Conservation (phyloP, 2,888 invertebrate genomes). For the Sinohyriopsis cumingii region DNA sequence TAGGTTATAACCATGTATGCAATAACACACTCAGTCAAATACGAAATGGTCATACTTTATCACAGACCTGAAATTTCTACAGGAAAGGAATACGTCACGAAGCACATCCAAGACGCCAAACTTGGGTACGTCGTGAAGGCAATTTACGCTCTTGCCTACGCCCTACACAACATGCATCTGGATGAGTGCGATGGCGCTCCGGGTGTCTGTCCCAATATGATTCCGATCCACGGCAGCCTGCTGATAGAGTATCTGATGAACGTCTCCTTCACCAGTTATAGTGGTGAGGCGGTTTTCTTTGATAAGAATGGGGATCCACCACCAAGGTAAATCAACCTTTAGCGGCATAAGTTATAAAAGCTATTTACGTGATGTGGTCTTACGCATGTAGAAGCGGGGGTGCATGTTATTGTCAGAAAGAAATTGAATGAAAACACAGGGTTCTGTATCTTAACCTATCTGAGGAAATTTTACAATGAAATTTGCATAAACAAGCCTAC, state of each 20-base stretch:
- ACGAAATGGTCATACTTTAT: too few species aligned
- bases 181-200: constrained; percentile 76
- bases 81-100: constrained; percentile 75
- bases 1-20: too few species aligned
- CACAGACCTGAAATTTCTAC: constrained; percentile 17
- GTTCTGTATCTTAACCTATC: too few species aligned
- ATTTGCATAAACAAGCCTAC: too few species aligned
- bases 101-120: constrained; percentile 81
- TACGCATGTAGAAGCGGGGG: too few species aligned
- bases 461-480: too few species aligned
- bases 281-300: constrained; percentile 80
- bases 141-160: constrained; percentile 83
- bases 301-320: constrained; percentile 85
- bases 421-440: too few species aligned
- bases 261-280: constrained; percentile 79
- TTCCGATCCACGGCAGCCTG: constrained; percentile 82
- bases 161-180: constrained; percentile 81
- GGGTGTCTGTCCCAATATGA: constrained; percentile 79
- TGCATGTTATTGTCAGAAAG: too few species aligned
- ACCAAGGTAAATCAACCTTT: constrained; percentile 76
- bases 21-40: too few species aligned
- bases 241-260: constrained; percentile 80
- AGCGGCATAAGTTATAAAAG: background rate
- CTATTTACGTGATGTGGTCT: background rate
- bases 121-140: constrained; percentile 86